Evolutionary conservation across 2,888 invertebrate genomes (phyloP).

Genomic region (Nomada fabriciana): DNA sequence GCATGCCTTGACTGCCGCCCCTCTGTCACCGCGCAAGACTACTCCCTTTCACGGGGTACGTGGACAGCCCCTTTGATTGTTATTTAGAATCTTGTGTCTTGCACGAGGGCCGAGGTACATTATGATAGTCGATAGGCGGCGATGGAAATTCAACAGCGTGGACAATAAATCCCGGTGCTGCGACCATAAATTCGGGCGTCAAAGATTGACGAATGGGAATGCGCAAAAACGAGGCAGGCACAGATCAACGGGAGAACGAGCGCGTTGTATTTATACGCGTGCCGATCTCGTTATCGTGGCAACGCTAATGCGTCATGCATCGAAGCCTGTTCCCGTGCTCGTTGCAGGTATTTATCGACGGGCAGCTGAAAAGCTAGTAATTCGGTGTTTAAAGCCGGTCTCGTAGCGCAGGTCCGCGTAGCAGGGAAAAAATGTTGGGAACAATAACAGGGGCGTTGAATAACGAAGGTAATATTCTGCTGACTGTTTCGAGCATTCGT

Average conservation of each 20-base stretch:
- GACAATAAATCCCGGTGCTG: neutral
- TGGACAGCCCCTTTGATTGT: too few relatives aligned
- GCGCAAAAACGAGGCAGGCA: neutral
- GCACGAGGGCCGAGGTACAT: too few relatives aligned
- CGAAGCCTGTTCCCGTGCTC: neutral
- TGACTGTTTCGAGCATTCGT: conserved; percentile 28
- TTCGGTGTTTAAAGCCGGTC: neutral
- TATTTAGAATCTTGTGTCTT: too few relatives aligned
- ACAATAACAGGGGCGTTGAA: conserved; percentile 27
- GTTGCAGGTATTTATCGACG: neutral
- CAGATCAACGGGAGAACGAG: too few relatives aligned
- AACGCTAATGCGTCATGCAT: conserved; percentile 5
- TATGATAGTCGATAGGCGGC: too few relatives aligned
- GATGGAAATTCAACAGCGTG: too few relatives aligned
- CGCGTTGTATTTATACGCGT: neutral
- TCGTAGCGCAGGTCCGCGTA: neutral
- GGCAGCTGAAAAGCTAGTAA: neutral
- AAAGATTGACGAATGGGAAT: conserved; percentile 21
- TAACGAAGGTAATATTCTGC: conserved; percentile 52
- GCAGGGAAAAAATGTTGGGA: conserved; percentile 15
- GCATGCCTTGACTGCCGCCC: conserved; percentile 25
- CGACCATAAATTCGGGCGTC: conserved; percentile 26
- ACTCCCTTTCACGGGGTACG: too few relatives aligned
- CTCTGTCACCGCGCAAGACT: neutral
- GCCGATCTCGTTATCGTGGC: neutral